phyloP scores from a whole-genome alignment of 1,140 invertebrate genomes.

The Thaumatotibia leucotreta region DNA sequence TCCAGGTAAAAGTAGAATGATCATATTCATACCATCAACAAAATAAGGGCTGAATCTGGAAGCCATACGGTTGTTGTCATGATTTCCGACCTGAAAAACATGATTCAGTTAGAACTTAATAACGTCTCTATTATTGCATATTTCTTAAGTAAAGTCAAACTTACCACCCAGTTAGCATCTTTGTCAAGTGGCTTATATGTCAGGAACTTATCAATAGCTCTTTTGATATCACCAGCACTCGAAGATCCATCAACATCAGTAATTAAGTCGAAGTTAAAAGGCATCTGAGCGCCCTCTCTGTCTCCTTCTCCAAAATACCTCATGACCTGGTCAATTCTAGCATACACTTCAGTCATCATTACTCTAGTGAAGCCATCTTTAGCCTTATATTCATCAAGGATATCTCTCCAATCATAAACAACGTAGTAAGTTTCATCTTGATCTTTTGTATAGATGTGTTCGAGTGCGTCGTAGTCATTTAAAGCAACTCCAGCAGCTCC shows the following conservation, averaged over 20 bases:
- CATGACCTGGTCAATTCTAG: slow-evolving; percentile 72
- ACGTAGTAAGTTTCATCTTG: slow-evolving; percentile 78
- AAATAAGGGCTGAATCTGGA: slow-evolving; percentile 56
- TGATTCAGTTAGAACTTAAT: background rate
- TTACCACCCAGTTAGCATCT: slow-evolving; percentile 82
- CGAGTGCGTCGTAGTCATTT: slow-evolving; percentile 76
- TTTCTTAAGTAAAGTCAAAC: slow-evolving; percentile 29
- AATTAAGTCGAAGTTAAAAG: slow-evolving; percentile 82
- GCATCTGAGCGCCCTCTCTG: slow-evolving; percentile 78
- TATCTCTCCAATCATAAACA: slow-evolving; percentile 79
- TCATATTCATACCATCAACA: slow-evolving; percentile 75
- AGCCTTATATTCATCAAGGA: slow-evolving; percentile 78
- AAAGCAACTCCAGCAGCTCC: slow-evolving; percentile 62
- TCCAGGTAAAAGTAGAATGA: slow-evolving; percentile 78
- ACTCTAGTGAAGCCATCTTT: slow-evolving; percentile 69
- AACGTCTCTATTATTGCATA: background rate
- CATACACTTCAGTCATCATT: slow-evolving; percentile 83
- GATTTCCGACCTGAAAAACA: slow-evolving; percentile 69
- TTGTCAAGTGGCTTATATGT: slow-evolving; percentile 77
- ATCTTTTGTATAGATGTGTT: slow-evolving; percentile 81
- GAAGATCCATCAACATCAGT: slow-evolving; percentile 70
- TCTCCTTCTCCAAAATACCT: slow-evolving; percentile 77
- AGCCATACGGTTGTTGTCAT: slow-evolving; percentile 73
- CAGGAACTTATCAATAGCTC: slow-evolving; percentile 76
- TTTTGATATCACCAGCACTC: slow-evolving; percentile 76